Percentiles rank a stretch among this genome's conserved stretches.
Conservation (phyloP, 2,888 invertebrate genomes). For the Bembecia ichneumoniformis region DNA sequence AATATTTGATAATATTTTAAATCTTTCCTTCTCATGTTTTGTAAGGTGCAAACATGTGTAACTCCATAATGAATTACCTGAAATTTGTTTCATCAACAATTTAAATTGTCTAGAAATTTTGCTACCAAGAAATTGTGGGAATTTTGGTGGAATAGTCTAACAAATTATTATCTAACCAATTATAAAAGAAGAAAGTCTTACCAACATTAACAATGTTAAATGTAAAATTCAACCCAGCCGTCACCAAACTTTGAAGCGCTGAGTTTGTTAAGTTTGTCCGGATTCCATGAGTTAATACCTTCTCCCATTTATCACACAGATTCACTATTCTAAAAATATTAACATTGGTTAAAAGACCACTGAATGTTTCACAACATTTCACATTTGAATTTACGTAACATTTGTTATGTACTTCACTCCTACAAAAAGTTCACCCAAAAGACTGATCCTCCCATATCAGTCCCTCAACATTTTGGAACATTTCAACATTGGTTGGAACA, state of each 20-base stretch:
- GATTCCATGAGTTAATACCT: constrained; percentile 84
- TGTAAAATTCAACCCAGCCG: constrained; percentile 63
- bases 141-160: too few relatives aligned
- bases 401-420: not conserved
- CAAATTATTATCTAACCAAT: too few relatives aligned
- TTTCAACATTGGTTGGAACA: too few relatives aligned
- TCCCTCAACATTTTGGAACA: too few relatives aligned
- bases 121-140: too few relatives aligned
- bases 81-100: constrained; percentile 14
- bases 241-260: constrained; percentile 57
- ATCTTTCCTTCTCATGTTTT: constrained; percentile 90
- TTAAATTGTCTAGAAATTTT: not conserved
- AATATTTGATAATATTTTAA: constrained; percentile 72
- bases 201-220: constrained; percentile 66
- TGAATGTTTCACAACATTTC: not conserved
- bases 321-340: constrained; percentile 55
- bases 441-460: too few relatives aligned
- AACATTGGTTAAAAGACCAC: not conserved
- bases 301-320: constrained; percentile 82
- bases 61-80: constrained; percentile 80
- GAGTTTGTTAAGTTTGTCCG: constrained; percentile 70
- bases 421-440: too few relatives aligned
- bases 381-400: not conserved
- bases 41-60: constrained; percentile 85
- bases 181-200: constrained; percentile 21